These are phyloP conservation scores for Cotesia vestalis DNA, from an alignment of 1,140 invertebrate species.

Conservation along the genomic window DNA sequence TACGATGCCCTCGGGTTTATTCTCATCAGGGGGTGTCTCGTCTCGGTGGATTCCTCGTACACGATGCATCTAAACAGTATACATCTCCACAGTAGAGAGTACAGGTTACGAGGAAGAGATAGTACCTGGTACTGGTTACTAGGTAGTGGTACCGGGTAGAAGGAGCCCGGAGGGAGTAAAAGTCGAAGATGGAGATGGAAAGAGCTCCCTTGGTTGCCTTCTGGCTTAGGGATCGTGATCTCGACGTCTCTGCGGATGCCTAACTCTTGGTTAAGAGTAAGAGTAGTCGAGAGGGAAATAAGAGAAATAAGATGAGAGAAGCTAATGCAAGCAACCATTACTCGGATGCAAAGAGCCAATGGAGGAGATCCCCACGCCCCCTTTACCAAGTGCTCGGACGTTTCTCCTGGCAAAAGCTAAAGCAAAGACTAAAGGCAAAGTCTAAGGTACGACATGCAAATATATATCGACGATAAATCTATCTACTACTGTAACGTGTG, in stretches of 20 bases:
- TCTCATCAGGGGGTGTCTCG: constrained; percentile 12
- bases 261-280: too few species aligned
- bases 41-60: constrained; percentile 8
- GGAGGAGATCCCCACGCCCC: constrained; percentile 66
- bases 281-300: neutral
- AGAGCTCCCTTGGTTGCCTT: constrained; percentile 27
- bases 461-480: constrained; percentile 43
- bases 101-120: constrained; percentile 15
- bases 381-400: constrained; percentile 46
- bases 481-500: too few species aligned
- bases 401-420: constrained; percentile 18
- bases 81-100: neutral
- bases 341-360: constrained; percentile 63
- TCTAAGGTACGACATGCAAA: constrained; percentile 56
- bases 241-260: neutral
- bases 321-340: constrained; percentile 66
- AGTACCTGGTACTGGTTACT: neutral
- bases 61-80: neutral
- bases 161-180: constrained; percentile 11
- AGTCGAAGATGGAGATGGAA: constrained; percentile 38
- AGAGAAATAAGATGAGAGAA: constrained; percentile 43
- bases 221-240: constrained; percentile 40
- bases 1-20: constrained; percentile 13
- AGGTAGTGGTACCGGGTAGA: neutral
- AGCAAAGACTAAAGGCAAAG: too few species aligned